Base-by-base conservation (phyloP, 2,888 invertebrate genomes). In the Calameuta pallipes region DNA sequence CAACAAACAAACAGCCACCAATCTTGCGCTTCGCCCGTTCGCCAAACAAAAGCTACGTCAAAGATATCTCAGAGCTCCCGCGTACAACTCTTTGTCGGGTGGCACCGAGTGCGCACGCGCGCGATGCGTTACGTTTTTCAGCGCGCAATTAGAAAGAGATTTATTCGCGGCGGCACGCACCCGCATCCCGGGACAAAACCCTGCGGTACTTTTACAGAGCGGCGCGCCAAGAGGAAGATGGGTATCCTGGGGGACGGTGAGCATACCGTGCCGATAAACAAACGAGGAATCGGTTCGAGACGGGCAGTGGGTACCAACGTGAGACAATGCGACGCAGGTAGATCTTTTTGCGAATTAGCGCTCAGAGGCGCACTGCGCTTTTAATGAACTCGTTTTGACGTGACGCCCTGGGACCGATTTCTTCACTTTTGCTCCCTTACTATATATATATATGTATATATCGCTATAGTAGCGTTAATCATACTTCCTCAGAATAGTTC, bases 361-460 rank as follows among this genome's bases (percentile, higher is more conserved):
- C 81, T 75, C 15, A 80, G 77, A 78, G 78, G 79, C 83, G 83
- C 80, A 77, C 77, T 81, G 83, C 81, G 85, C 82, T 88, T 88
- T 88, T 90, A 90, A 89, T 89, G 89, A 90, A 89, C 89, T 89
- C 87, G 87, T 89, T 89, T 88, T 87, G 86, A 89, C 85, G 85
- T 86, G 85, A 87, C 84, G 85, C 84, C 81, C 56, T n/a, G 82
- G 80, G 78, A 74, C 78, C 82, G 36, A 70, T 80, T 79, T 81
- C 75, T 79, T 68, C 12, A 34, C 41, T 37, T 30, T 70, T 78
- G 34, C 37, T 41, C 33, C 23, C 76, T 31, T 73, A 75, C 76
- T 78, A 73, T 36, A 33, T 77, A 73, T 36, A 33, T 77, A 69
- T n/a, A 76, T 69, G 35, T 70, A 36, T 73, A 23, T 73, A 23